Percentiles rank a stretch among this genome's conserved stretches.
phyloP scores from a whole-genome alignment of 2,888 invertebrate species.

The Monoplex corrugatus region DNA sequence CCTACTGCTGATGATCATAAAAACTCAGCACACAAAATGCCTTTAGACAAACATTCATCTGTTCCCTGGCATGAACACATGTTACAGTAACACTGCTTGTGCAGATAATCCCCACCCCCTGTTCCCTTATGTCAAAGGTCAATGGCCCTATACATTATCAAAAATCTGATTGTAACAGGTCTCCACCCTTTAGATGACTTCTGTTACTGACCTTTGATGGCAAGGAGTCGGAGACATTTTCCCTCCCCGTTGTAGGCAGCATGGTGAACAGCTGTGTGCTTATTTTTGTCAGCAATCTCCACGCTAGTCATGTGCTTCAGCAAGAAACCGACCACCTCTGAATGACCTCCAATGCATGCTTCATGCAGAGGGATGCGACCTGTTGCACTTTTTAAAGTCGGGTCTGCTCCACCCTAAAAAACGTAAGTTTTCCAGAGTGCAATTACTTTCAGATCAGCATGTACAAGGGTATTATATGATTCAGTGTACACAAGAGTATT shows the following conservation, averaged over 20 bases:
- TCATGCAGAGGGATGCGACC: slow-evolving; percentile 79
- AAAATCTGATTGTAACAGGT: neutral
- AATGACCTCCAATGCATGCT: slow-evolving; percentile 78
- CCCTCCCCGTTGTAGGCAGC: slow-evolving; percentile 80
- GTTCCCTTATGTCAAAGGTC: too few relatives aligned
- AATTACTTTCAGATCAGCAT: too few relatives aligned
- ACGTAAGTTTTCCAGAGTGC: too few relatives aligned
- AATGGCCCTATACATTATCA: too few relatives aligned
- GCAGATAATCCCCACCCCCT: too few relatives aligned
- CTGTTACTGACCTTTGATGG: slow-evolving; percentile 69
- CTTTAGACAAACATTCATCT: too few relatives aligned
- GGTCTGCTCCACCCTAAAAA: slow-evolving; percentile 75
- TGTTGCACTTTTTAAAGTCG: slow-evolving; percentile 66
- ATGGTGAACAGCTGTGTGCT: slow-evolving; percentile 78
- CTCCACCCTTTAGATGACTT: neutral
- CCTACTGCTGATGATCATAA: too few relatives aligned
- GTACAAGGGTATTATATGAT: too few relatives aligned
- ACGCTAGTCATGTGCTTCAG: slow-evolving; percentile 72
- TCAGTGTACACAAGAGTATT: too few relatives aligned
- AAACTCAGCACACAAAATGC: too few relatives aligned
- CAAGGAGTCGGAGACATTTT: slow-evolving; percentile 73
- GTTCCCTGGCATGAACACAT: too few relatives aligned
- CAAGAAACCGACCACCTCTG: slow-evolving; percentile 70
- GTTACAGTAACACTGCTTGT: too few relatives aligned
- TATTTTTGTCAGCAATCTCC: slow-evolving; percentile 75